Base-by-base conservation (phyloP, 2,797 vertebrate species). In the Ceryle rudis region DNA sequence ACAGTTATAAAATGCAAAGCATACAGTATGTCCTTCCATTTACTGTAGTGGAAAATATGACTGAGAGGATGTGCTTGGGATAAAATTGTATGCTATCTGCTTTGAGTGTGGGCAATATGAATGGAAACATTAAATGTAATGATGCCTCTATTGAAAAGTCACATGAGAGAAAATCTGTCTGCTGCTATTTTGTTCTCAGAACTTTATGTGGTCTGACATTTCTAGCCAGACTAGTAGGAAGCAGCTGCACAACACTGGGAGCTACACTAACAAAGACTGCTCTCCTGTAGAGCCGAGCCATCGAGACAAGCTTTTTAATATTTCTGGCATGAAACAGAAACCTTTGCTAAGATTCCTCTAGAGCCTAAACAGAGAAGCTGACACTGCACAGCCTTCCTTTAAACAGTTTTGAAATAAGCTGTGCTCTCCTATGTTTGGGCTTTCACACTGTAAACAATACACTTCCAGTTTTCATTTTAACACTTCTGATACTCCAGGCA, bases 91-190 rank as follows among this genome's bases (percentile, higher is more conserved):
- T n/a, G 9, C 13, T 69, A 2, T 39, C 25, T 61, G 12, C 61
- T 79, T 25, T 31, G 60, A 89, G n/a, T 51, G 21, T 17, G 37
- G 62, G 22, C 17, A 77, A 35, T 31, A 39, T 1, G 1, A 88
- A 81, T 64, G 35, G 39, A 86, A 94, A 81, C 62, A 94, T 51
- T 89, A 81, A 86, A 94, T 28, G 31, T n/a, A 90, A 66, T 71
- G 86, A 84, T 10, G 28, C 28, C 37, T 72, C 67, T 81, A 14
- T 21, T 61, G 29, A 90, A 79, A 86, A 94, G 65, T 22, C 29
- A 60, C 35, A 66, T 60, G 66, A 86, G 60, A 86, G 58, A 61
- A 85, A 77, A 78, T 11, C 72, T 67, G 44, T 57, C 74, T 33
- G 20, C 14, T 46, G 51, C 21, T 84, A 21, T 90, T 72, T 69